These are phyloP conservation scores for Danio tinwini DNA, from an alignment of 2,797 vertebrate species.

Conservation along the genomic window DNA sequence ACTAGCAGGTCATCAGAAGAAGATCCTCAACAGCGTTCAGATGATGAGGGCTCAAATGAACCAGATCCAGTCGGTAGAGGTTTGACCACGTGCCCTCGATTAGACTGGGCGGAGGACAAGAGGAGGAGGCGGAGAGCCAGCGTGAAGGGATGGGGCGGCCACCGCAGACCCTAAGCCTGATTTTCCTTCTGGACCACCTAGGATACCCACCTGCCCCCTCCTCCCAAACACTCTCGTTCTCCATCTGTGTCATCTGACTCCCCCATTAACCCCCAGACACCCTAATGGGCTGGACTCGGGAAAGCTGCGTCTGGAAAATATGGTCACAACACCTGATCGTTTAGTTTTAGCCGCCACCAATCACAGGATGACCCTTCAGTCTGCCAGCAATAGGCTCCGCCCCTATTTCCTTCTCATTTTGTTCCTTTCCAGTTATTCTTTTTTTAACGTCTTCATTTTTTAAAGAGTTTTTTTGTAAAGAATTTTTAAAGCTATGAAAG, in stretches of 20 bases:
- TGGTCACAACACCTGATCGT: conserved; percentile 43
- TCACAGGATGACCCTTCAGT: conserved; percentile 63
- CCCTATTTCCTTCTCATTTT: conserved; percentile 34
- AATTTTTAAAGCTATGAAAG: conserved; percentile 63
- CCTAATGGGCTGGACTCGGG: conserved; percentile 48
- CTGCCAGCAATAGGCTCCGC: conserved; percentile 69
- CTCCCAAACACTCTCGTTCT: conserved; percentile 50
- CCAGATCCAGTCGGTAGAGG: conserved; percentile 99
- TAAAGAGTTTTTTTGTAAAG: conserved; percentile 76
- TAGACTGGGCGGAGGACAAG: conserved; percentile 59
- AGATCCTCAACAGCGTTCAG: conserved; percentile 99
- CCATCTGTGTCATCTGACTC: conserved; percentile 48
- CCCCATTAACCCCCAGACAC: conserved; percentile 56
- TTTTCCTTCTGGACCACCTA: conserved; percentile 51
- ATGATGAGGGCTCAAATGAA: conserved; percentile 99
- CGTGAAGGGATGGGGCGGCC: conserved; percentile 54
- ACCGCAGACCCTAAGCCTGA: conserved; percentile 55
- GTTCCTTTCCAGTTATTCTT: conserved; percentile 65
- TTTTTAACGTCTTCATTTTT: conserved; percentile 68
- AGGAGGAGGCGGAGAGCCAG: conserved; percentile 46
- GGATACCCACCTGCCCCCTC: conserved; percentile 53
- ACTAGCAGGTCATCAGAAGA: conserved; percentile 98
- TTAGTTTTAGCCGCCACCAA: conserved; percentile 42
- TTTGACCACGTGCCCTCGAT: conserved; percentile 77
- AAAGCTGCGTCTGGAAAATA: conserved; percentile 54